These are phyloP conservation scores for Brachionus paranguensis DNA, from an alignment of 1,140 invertebrate genomes.

Conservation along the genomic window DNA sequence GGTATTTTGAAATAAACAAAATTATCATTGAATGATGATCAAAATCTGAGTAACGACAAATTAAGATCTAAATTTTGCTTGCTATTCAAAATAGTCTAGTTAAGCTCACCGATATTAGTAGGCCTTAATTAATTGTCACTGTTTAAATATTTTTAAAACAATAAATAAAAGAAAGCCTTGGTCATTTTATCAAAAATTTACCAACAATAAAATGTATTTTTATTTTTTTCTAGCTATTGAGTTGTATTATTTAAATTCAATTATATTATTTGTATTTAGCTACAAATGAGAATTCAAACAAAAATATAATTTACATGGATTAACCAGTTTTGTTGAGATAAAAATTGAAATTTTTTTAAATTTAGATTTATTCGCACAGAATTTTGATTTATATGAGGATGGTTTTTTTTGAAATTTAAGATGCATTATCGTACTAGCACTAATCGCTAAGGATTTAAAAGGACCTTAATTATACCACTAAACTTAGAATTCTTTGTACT, in stretches of 20 bases:
- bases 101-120: not conserved
- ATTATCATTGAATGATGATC: conserved; percentile 4
- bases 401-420: not conserved
- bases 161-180: not conserved
- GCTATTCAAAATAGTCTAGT: not conserved
- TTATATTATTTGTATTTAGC: not conserved
- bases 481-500: not conserved
- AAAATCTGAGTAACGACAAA: not conserved
- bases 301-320: not conserved
- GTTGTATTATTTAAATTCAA: conserved; percentile 7
- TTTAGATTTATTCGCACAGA: not conserved
- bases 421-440: not conserved
- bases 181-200: not conserved
- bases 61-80: conserved; percentile 13
- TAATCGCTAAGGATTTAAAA: not conserved
- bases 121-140: conserved; percentile 9
- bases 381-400: not conserved
- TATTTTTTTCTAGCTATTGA: not conserved
- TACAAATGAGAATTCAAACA: not conserved
- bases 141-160: conserved; percentile 12
- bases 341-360: not conserved
- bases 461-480: not conserved
- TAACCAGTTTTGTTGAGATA: not conserved
- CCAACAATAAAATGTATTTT: not conserved
- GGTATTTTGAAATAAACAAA: conserved; percentile 13